phyloP scores from a whole-genome alignment of 1,140 invertebrate genomes.

The Pteromalus puparum region DNA sequence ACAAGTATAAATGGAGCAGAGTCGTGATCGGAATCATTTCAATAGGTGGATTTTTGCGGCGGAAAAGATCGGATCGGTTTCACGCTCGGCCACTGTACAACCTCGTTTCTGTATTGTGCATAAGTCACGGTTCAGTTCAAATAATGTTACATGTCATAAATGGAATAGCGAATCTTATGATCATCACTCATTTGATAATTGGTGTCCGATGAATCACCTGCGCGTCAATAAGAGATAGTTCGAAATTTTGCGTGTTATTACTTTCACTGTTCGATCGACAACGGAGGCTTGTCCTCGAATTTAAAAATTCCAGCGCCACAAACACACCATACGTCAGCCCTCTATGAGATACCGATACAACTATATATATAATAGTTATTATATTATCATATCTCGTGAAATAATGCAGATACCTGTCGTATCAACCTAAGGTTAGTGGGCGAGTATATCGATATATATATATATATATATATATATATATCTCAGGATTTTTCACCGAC shows the following conservation, averaged over 20 bases:
- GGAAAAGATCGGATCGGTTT: background rate
- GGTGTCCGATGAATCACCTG: too few species aligned
- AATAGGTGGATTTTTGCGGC: background rate
- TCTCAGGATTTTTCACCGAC: too few species aligned
- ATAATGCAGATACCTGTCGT: background rate
- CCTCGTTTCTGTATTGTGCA: too few species aligned
- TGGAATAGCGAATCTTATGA: too few species aligned
- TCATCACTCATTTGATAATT: too few species aligned
- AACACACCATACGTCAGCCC: too few species aligned
- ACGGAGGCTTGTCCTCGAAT: background rate
- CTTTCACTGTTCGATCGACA: background rate
- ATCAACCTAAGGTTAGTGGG: background rate
- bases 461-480: too few species aligned
- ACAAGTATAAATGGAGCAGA: background rate
- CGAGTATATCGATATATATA: too few species aligned
- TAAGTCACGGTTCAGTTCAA: background rate
- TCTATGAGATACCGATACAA: background rate
- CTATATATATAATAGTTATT: background rate
- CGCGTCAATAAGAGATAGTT: background rate
- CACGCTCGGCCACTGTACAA: background rate
- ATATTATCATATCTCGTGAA: background rate
- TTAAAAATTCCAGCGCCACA: background rate
- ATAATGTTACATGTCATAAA: background rate
- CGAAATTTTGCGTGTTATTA: background rate
- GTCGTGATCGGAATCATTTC: background rate